Evolutionary conservation across 2,113 vertebrate species (phyloP).

Genomic region (Himantopus leucocephalus): DNA sequence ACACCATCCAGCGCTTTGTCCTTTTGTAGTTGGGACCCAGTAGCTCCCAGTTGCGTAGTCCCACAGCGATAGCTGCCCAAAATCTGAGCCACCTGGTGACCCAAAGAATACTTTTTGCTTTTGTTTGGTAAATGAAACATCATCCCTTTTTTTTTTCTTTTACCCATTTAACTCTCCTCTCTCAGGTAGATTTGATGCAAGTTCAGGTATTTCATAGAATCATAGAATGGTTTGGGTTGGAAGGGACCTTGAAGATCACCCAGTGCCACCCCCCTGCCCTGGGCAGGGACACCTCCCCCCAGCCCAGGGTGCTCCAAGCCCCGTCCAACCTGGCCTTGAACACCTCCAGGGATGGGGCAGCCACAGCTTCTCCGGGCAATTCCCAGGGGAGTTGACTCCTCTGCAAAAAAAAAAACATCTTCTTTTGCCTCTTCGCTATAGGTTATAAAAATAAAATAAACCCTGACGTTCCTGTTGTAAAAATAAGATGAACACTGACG

Average conservation of each 20-base stretch:
- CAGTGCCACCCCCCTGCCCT: background rate
- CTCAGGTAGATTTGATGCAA: background rate
- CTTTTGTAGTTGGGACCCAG: background rate
- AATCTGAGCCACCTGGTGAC: background rate
- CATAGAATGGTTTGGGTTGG: background rate
- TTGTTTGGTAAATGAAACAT: background rate
- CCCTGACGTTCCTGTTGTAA: background rate
- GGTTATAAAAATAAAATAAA: background rate
- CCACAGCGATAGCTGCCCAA: background rate
- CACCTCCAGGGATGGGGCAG: background rate
- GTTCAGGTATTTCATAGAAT: accelerated
- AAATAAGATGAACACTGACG: slow-evolving; percentile 29
- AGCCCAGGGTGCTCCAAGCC: background rate
- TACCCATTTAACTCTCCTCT: background rate
- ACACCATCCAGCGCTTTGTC: background rate
- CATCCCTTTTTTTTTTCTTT: background rate
- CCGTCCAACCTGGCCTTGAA: background rate
- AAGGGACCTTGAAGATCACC: background rate
- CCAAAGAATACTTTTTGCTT: background rate
- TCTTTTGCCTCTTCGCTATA: background rate
- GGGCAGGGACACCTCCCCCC: background rate
- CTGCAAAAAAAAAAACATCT: background rate
- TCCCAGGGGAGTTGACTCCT: no score
- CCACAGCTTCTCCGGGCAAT: background rate
- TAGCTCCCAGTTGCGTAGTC: background rate